Evolutionary conservation across 2,797 vertebrate genomes (phyloP).

Genomic region (Scolopax rusticola): DNA sequence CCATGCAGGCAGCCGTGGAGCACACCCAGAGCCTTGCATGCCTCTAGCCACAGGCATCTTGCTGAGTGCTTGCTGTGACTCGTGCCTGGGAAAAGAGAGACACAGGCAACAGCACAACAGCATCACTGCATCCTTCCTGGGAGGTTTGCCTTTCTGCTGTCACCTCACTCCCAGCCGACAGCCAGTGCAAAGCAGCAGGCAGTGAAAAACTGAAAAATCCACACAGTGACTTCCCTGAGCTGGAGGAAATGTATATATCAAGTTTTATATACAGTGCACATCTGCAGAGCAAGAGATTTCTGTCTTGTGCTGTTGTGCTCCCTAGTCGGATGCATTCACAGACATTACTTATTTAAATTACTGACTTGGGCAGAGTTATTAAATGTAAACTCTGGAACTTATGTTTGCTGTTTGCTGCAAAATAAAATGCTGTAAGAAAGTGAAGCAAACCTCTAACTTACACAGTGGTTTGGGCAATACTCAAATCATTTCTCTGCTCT

Average conservation of each 20-base stretch:
- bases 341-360: slow-evolving; percentile 19
- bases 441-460: neutral
- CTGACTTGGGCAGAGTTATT: slow-evolving; percentile 20
- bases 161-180: neutral
- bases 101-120: fast-evolving
- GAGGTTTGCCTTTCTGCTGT: neutral
- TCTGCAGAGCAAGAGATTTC: neutral
- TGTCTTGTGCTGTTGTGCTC: neutral
- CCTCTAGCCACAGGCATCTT: neutral
- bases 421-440: neutral
- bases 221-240: neutral
- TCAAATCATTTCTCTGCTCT: neutral
- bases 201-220: neutral
- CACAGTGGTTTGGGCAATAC: neutral
- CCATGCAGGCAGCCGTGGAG: neutral
- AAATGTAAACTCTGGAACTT: slow-evolving; percentile 14
- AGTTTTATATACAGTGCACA: neutral
- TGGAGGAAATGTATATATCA: neutral
- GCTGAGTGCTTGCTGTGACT: neutral
- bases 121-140: fast-evolving
- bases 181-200: neutral
- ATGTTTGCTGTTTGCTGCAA: neutral
- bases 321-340: neutral
- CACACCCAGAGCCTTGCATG: fast-evolving
- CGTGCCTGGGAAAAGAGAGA: neutral